A percentile compares a stretch with the other conserved stretches of the same genome.
phyloP scores from a whole-genome alignment of 1,140 invertebrate species.

The Arctopsyche grandis region DNA sequence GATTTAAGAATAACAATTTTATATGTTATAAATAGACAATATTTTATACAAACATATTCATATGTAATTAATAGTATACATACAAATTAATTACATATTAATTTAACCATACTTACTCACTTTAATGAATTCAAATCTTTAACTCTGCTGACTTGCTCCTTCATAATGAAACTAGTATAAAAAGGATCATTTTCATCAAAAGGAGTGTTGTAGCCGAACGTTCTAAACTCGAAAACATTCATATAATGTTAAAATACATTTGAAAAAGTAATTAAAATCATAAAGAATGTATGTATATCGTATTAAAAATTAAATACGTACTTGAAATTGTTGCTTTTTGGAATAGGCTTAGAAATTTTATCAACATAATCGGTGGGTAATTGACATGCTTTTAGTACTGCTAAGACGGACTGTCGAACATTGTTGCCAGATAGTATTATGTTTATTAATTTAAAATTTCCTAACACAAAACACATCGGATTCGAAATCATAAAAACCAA shows the following conservation, averaged over 20 bases:
- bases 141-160: constrained; percentile 63
- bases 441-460: constrained; percentile 70
- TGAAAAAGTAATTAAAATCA: constrained; percentile 7
- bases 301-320: constrained; percentile 43
- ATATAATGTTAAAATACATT: background rate
- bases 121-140: constrained; percentile 64
- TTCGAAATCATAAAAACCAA: constrained; percentile 22
- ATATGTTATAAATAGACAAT: too few species aligned
- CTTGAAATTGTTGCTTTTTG: constrained; percentile 35
- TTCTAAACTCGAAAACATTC: constrained; percentile 58
- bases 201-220: constrained; percentile 50
- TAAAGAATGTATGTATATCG: too few species aligned
- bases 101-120: constrained; percentile 54
- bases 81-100: background rate
- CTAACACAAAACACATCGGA: constrained; percentile 56
- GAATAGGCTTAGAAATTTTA: constrained; percentile 62
- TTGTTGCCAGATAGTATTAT: constrained; percentile 71
- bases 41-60: background rate
- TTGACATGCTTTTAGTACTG: constrained; percentile 75
- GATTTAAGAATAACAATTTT: background rate
- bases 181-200: constrained; percentile 53
- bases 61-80: background rate
- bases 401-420: constrained; percentile 71
- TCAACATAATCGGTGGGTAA: constrained; percentile 80
- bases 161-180: constrained; percentile 50